Evolutionary conservation across 2,113 vertebrate genomes (phyloP), one percentile per base, ranked within the genome.

Genomic region (Myrmophylax atrothorax): DNA sequence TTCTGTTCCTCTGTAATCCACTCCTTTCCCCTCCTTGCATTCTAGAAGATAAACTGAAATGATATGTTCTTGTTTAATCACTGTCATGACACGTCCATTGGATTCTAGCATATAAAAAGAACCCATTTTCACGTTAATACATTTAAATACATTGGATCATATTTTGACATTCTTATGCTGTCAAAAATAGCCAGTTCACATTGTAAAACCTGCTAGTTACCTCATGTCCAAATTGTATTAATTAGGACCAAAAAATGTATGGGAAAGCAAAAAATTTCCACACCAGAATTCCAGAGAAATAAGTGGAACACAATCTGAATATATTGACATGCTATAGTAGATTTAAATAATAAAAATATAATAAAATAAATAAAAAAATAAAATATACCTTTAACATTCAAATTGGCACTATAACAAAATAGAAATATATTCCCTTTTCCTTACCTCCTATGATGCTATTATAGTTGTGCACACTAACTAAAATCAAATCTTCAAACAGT

Each of bases 1-100:
- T 94, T 98, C 98, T 55, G 98, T 98, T 94, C 99, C 99, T 97
- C 98, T 98, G 97, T 99, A 99, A 89, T 98, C 91, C 18, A 26
- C 78, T 53, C 99, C 99, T 59, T 77, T 73, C 75, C 98, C 98
- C 63, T 93, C 74, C 28, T 97, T 96, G 93, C 99, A 99, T 92
- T 99, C 98, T 94, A 98, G 95, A 84, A 99, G 98, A 90, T 98
- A 99, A 25, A 83, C 99, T 99, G 77, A 80, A 95, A 87, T 20
- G 10, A 91, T n/a, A 80, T 4, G 3, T 38, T 6, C 6, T 59
- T 70, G n/a, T 83, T 89, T 87, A 70, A 70, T 76, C 33, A 35
- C 13, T 67, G 40, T n/a, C 26, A 53, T 22, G 13, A 20, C 7
- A 9, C 6, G 13, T 64, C 46, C 14, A 24, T 8, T 75, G 14